Base-by-base conservation (phyloP, 2,113 vertebrate species). In the Gallinago undulata region DNA sequence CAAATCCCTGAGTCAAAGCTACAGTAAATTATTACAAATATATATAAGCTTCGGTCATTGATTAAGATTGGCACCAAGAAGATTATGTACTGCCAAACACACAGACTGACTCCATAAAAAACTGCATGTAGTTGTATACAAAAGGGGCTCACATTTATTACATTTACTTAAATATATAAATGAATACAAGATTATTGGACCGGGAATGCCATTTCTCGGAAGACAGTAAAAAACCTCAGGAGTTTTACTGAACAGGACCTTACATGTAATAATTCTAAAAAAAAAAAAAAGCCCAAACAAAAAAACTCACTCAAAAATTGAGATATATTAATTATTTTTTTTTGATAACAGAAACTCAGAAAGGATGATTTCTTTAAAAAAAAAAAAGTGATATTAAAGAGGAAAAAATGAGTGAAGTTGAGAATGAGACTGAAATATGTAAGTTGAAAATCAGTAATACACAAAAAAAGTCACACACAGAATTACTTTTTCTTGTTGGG, bases 281-380 rank as follows among this genome's bases (percentile, higher is more conserved):
- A 62, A 45, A 23, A 48, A n/a, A 60, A 28, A 50, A 53, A 39
- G 14, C 18, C 13, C 23, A 35, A 67, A 41, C 4, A 39, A n/a
- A 30, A 41, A 14, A 15, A 1, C 1, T 1, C 1, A 55, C 3
- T 27, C 23, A 41, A 21, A 51, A 47, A 47, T 4, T 24, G 22
- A 3, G 5, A 53, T 55, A n/a, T 37, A 31, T 1, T 68, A 33
- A 35, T 39, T n/a, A n/a, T 41, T 6, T 7, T 23, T 67, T 63
- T 91, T 59, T 76, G 11, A 41, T 31, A 47, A 13, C 10, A 75
- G 15, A 10, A 47, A 64, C n/a, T 69, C 63, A 79, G 39, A 55
- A 76, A 79, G 3, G 8, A 28, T 89, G 7, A 50, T 2, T 59
- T 55, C 4, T 37, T 6, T 7, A 13, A 77, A 51, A 62, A 35